phyloP scores from a whole-genome alignment of 1,140 invertebrate species.

The Pollicipes pollicipes region DNA sequence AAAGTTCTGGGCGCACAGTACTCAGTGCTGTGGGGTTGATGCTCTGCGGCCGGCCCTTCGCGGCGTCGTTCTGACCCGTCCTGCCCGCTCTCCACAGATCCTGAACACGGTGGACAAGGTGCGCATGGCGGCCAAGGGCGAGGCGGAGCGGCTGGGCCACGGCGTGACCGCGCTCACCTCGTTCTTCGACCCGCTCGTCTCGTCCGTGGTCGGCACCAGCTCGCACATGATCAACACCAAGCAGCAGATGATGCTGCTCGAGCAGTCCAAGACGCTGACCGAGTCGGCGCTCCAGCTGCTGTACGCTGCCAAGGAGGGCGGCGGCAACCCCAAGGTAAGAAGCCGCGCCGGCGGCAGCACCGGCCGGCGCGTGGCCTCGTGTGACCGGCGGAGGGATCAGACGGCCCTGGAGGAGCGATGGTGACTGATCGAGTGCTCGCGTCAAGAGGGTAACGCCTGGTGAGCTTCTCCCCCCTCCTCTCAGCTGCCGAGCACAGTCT shows the following conservation, averaged over 20 bases:
- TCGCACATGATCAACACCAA: conserved; percentile 71
- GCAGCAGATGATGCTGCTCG: conserved; percentile 69
- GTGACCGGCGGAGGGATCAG: no score
- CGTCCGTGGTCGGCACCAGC: conserved; percentile 56
- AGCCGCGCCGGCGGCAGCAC: no score
- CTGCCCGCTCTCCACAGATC: conserved; percentile 14
- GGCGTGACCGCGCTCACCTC: conserved; percentile 58
- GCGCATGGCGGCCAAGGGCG: conserved; percentile 59
- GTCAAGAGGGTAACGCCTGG: no score
- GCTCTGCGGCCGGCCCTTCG: no score
- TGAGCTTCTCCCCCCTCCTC: no score
- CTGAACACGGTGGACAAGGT: conserved; percentile 63
- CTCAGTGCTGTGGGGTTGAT: no score
- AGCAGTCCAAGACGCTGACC: conserved; percentile 83
- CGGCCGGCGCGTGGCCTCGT: no score
- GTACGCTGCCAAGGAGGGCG: conserved; percentile 67
- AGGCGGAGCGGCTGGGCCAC: conserved; percentile 86
- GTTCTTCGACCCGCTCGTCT: conserved; percentile 68
- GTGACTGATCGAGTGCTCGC: no score
- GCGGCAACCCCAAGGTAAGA: conserved; percentile 83
- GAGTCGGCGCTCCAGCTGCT: conserved; percentile 75
- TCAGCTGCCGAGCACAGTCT: no score
- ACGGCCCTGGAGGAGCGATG: no score
- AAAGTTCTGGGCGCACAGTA: no score
- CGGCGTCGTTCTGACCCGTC: no score